Conservation (phyloP, 2,888 invertebrate species). For the Microctonus brassicae region DNA sequence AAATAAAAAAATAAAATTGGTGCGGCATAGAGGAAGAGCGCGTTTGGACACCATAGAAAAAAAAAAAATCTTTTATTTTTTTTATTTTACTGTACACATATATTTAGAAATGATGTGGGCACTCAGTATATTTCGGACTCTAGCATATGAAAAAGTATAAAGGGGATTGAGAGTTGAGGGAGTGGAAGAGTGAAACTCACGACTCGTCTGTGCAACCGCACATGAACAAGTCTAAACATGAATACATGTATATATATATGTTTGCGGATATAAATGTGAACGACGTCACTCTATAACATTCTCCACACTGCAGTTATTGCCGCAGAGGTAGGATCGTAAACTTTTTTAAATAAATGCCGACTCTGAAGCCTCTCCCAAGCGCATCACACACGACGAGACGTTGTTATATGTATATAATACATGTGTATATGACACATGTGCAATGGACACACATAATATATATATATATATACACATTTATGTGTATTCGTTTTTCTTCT, state of each 20-base stretch:
- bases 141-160: conserved; percentile 55
- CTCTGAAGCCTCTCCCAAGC: conserved; percentile 34
- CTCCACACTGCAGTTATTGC: conserved; percentile 44
- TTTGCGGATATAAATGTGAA: conserved; percentile 33
- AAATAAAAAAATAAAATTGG: conserved; percentile 40
- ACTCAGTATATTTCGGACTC: conserved; percentile 43
- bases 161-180: conserved; percentile 49
- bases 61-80: conserved; percentile 3
- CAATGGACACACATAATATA: conserved; percentile 5
- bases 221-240: conserved; percentile 38
- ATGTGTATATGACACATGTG: conserved; percentile 7
- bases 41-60: conserved; percentile 22
- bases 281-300: conserved; percentile 35
- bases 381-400: conserved; percentile 39
- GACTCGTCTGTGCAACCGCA: conserved; percentile 14
- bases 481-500: conserved; percentile 24
- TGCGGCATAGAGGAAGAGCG: conserved; percentile 39
- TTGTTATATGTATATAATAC: conserved; percentile 16
- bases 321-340: conserved; percentile 53
- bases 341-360: conserved; percentile 47
- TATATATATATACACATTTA: neutral
- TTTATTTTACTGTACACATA: neutral
- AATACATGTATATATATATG: conserved; percentile 31
- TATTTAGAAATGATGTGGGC: conserved; percentile 14
- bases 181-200: conserved; percentile 43